Percentiles rank a stretch among this genome's conserved stretches.
phyloP scores from a whole-genome alignment of 2,113 vertebrate genomes.

The Oreocharis arfaki region DNA sequence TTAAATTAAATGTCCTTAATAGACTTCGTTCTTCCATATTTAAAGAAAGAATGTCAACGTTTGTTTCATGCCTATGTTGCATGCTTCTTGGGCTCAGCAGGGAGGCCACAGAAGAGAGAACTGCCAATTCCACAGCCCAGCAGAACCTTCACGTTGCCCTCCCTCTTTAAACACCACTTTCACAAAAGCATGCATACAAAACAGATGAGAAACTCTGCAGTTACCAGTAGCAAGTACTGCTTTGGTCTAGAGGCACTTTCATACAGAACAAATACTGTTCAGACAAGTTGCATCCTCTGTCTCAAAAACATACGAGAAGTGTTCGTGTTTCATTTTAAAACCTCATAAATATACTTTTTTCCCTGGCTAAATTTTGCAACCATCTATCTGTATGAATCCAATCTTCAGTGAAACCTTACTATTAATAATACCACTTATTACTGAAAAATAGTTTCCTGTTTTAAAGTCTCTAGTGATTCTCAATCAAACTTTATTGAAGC shows the following conservation, averaged over 20 bases:
- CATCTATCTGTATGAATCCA: neutral
- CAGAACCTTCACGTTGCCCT: neutral
- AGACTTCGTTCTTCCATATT: neutral
- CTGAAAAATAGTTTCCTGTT: neutral
- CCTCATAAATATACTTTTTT: neutral
- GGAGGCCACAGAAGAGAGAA: neutral
- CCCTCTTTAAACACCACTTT: neutral
- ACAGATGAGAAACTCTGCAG: neutral
- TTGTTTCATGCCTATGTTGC: neutral
- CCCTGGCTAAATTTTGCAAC: neutral
- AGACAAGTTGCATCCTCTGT: neutral
- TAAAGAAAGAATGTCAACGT: neutral
- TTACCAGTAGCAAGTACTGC: neutral
- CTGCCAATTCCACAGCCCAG: neutral
- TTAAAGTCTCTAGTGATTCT: neutral
- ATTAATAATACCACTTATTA: neutral
- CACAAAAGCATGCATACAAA: rapidly evolving
- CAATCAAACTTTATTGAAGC: neutral
- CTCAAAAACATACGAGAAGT: neutral
- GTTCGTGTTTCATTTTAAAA: neutral
- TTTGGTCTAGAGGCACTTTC: neutral
- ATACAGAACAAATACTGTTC: neutral
- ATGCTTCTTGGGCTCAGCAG: neutral
- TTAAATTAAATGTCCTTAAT: neutral
- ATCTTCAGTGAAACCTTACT: neutral